Conservation (phyloP, 2,797 vertebrate species). For the Poeciliopsis gracilis region DNA sequence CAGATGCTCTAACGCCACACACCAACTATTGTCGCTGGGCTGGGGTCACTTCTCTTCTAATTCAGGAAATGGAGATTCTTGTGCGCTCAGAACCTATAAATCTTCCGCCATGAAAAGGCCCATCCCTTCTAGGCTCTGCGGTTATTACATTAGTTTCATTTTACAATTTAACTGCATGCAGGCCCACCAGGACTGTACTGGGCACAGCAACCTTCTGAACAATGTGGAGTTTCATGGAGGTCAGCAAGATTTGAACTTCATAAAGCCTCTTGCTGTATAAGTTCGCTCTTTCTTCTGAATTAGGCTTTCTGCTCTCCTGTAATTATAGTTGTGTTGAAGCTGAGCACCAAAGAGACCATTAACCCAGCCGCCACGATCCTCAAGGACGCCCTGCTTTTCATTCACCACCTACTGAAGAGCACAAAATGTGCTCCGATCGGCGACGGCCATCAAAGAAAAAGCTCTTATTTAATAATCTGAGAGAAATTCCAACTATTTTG, state of each 20-base stretch:
- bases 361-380: slow-evolving; percentile 30
- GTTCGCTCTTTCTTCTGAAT: slow-evolving; percentile 20
- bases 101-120: slow-evolving; percentile 62
- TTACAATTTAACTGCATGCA: slow-evolving; percentile 61
- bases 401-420: slow-evolving; percentile 21
- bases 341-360: slow-evolving; percentile 17
- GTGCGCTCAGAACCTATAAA: slow-evolving; percentile 60
- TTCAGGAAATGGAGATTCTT: slow-evolving; percentile 76
- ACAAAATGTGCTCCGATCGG: not conserved
- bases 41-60: slow-evolving; percentile 61
- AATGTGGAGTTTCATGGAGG: slow-evolving; percentile 6
- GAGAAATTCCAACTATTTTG: not conserved
- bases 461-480: not conserved
- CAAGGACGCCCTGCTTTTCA: slow-evolving; percentile 27
- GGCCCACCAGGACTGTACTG: slow-evolving; percentile 21
- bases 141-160: slow-evolving; percentile 77
- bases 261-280: not conserved
- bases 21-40: slow-evolving; percentile 64
- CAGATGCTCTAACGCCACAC: slow-evolving; percentile 74
- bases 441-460: not conserved
- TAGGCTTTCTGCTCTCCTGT: slow-evolving; percentile 2
- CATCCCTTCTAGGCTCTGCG: slow-evolving; percentile 48
- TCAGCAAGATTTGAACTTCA: slow-evolving; percentile 3
- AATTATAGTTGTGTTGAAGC: slow-evolving; percentile 28
- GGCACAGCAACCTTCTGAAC: slow-evolving; percentile 23